Base-by-base conservation (phyloP, 2,888 invertebrate genomes). In the Lasioglossum figueresi region DNA sequence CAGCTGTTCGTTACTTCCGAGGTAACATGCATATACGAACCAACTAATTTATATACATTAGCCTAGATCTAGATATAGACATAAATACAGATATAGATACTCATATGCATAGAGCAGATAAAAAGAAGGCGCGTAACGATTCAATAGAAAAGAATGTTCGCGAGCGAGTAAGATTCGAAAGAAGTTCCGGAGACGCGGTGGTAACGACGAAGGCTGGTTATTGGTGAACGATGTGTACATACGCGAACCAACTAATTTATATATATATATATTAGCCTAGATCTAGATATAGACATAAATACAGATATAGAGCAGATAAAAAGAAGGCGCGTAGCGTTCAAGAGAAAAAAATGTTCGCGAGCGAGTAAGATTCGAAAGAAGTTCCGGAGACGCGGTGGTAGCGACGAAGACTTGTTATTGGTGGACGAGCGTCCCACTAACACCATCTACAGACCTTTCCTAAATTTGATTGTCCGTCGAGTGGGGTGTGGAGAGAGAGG, bases 361-460 rank as follows among this genome's bases (percentile, higher is more conserved):
- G 4, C 31, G 8, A 19, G 2, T 1, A 71, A 59, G 37, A 77
- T 80, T 81, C 34, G 19, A 85, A 85, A 56, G 75, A 71, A 76
- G 45, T 80, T 66, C 14, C 31, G 68, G 27, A 48, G 63, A 52
- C 56, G 27, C 31, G 59, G n/a, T 10, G 6, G n/a, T 1, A 56
- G 5, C 40, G 14, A 16, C 14, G 37, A 31, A 48, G 14, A 4
- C 45, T n/a, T 45, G 23, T n/a, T 63, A 86, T 83, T 86, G 74
- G 82, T 1, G 23, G 66, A 31, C 14, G 14, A 1, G 8, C 14
- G 74, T 74, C 27, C 66, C 72, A 48, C 79, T 78, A 87, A 81
- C 88, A 82, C 87, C 88, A 88, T 87, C 88, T 87, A 76, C 73
- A 75, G 76, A 27, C 76, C 66, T 45, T 77, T 71, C 66, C 73